Base-by-base conservation (phyloP, 2,113 vertebrate genomes). In the Numenius arquata region DNA sequence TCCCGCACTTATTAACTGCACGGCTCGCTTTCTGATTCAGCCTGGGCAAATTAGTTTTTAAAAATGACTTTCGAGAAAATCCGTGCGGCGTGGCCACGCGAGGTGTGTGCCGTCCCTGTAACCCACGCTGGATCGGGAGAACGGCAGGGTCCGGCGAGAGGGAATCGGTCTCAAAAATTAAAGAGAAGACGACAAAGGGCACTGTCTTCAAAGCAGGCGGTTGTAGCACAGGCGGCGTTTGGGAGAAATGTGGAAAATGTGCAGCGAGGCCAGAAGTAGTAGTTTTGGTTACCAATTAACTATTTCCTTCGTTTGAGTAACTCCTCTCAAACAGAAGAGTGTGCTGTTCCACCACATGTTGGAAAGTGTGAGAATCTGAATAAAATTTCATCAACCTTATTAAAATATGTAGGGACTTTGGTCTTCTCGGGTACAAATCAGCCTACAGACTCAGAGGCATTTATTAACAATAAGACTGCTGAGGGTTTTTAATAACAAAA, bases 321-420 rank as follows among this genome's bases (percentile, higher is more conserved):
- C 98, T 98, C 97, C 92, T 98, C 97, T 97, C 98, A 96, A 96
- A 98, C 98, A 97, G 98, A 98, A 98, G 98, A 98, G 98, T 98
- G 98, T 98, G 98, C 98, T 98, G 97, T 98, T 98, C 97, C 95
- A 98, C 98, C 98, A 92, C 97, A 97, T 98, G 98, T 98, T 97
- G 97, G 97, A 97, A 98, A 97, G 96, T 91, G 97, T 94, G 96
- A 97, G 97, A 92, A 97, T 96, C 97, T 96, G 97, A 97, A 98
- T 97, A 97, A 97, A 97, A 98, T 98, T 96, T 96, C 96, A 97
- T 96, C 98, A 98, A 97, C 96, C 97, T 97, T 96, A 98, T 98
- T 98, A 98, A 98, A 98, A 98, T 97, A 97, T 96, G 97, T 97
- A 88, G 97, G 97, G 96, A 97, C 97, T 97, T 96, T 97, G 97